Base-by-base conservation (phyloP, 2,888 invertebrate species). In the Andrena haemorrhoa region DNA sequence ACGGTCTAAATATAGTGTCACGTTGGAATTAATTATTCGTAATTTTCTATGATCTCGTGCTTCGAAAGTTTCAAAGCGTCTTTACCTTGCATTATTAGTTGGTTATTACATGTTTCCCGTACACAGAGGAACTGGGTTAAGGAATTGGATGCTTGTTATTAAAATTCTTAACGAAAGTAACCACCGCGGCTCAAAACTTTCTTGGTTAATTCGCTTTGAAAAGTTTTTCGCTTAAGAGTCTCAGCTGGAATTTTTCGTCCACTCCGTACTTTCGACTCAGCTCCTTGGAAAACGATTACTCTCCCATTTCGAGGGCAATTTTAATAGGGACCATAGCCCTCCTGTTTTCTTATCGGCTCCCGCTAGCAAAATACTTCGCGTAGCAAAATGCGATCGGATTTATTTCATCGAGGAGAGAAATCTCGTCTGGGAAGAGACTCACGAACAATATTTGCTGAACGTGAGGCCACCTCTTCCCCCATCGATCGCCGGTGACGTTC, bases 381-480 rank as follows among this genome's bases (percentile, higher is more conserved):
- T 23, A 29, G 63, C 60, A 63, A 75, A 75, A 76, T 64, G 26
- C 49, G 56, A 73, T 64, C 68, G 75, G 65, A 60, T 79, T 82
- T 76, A 82, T 79, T 85, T 79, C 68, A 74, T 63, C 61, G 47
- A 35, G 56, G 72, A 61, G 66, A 49, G 63, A 35, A 56, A 60
- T n/a, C 33, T 29, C 64, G 75, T 47, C 64, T 23, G 33, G 53
- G 66, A 73, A 23, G 75, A 72, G 71, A 81, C 74, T 71, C 16
- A 66, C 66, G 74, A 73, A 79, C 81, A 69, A 76, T 84, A 86
- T 86, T 86, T 86, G 80, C 63, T 35, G 75, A 75, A 69, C 73
- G 73, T 81, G 83, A 83, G 68, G 26, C 72, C 69, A 53, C 35
- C 63, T 73, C 79, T 81, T 76, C 74, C 51, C 58, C 64, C 78